Evolutionary conservation across 2,113 vertebrate genomes (phyloP), one percentile per base, ranked within the genome.

Genomic region (Dicrurus megarhynchus): DNA sequence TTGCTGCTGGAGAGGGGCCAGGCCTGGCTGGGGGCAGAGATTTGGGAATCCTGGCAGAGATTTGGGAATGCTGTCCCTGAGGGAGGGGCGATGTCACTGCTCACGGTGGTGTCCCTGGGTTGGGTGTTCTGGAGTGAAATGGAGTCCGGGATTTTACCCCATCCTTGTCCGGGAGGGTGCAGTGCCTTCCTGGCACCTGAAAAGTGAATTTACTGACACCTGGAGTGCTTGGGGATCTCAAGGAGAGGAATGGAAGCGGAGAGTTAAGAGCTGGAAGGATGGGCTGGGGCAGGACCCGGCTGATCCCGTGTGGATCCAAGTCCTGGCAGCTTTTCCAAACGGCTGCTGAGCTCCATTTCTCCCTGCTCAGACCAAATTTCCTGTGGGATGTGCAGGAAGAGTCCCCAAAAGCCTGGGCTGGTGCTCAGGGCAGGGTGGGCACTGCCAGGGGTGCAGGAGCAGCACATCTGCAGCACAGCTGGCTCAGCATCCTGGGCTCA

Each of bases 401-500:
- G 22, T 7, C 22, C 11, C 24, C 19, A 10, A 1, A 20, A 17
- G 6, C 1, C 33, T 12, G 1, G 60, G 24, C 3, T 53, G 52
- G 32, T 27, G 16, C 26, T 11, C 4, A 3, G 74, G 37, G 55
- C 15, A 8, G 26, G 1, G 6, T 7, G 59, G 68, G 35, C 20
- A 1, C 24, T 74, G 59, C 59, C 68, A 57, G 67, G 42, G 53
- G 1, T 12, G 63, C 8, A 10, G 76, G 49, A 49, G n/a, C 69
- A 22, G 61, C 5, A 13, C 13, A 7, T 14, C 83, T 74, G 70
- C 83, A 32, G 79, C 70, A 20, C 67, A 5, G 50, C 74, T 30
- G 41, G 46, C 80, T 80, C n/a, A 1, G 64, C 39, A 20, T 2
- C 60, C 30, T 0, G 2, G 2, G 0, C 18, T 59, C 7, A 0